Evolutionary conservation across 35 echinoderm and acorn worm genomes (phyloP).

Genomic region (Holothuria glaberrima): DNA sequence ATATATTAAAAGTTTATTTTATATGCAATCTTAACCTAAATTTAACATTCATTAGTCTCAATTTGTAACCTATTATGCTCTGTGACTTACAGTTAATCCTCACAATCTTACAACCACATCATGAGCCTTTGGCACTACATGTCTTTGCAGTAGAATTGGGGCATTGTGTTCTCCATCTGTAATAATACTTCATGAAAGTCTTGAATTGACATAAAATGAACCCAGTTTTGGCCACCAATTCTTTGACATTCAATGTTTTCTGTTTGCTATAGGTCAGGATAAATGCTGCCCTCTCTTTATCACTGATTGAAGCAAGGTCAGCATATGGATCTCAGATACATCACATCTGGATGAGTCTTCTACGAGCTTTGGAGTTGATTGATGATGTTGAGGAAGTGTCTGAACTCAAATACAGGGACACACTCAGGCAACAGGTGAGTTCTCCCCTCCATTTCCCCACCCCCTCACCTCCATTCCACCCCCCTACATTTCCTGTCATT

Average conservation of each 20-base stretch:
- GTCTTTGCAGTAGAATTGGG: too few relatives aligned
- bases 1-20: background rate
- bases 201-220: too few relatives aligned
- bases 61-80: too few relatives aligned
- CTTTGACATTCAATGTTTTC: background rate
- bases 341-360: slow-evolving; percentile 75
- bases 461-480: too few relatives aligned
- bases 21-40: background rate
- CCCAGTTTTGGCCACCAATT: background rate
- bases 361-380: slow-evolving; percentile 80
- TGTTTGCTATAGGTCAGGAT: slow-evolving; percentile 80
- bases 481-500: too few relatives aligned
- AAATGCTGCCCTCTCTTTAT: slow-evolving; percentile 86
- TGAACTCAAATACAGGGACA: slow-evolving; percentile 97
- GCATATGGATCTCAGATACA: slow-evolving; percentile 80
- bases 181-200: too few relatives aligned
- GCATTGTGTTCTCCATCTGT: too few relatives aligned
- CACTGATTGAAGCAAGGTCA: slow-evolving; percentile 58
- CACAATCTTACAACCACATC: too few relatives aligned
- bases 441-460: background rate
- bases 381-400: slow-evolving; percentile 85
- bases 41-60: background rate
- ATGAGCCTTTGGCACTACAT: too few relatives aligned
- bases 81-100: too few relatives aligned
- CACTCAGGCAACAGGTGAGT: slow-evolving; percentile 84